phyloP scores from a whole-genome alignment of 2,113 vertebrate species.

The Pollachius pollachius region DNA sequence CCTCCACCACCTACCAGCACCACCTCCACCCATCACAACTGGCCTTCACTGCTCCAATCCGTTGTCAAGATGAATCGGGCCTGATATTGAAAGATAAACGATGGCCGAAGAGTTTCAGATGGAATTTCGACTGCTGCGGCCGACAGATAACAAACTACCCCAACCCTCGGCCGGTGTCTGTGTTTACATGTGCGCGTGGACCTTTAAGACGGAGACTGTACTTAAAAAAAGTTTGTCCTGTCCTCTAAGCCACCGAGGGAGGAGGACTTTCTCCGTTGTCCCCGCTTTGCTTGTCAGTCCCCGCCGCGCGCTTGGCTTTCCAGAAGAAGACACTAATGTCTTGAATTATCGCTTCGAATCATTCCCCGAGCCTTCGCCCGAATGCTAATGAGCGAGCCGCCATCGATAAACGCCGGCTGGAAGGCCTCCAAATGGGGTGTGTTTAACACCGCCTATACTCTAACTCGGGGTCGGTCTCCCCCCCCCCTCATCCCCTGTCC shows the following conservation, averaged over 20 bases:
- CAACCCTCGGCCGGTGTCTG: too few relatives aligned
- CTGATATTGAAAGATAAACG: constrained; percentile 49
- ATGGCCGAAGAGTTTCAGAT: constrained; percentile 37
- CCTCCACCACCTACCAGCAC: too few relatives aligned
- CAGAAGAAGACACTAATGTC: neutral
- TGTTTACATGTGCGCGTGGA: too few relatives aligned
- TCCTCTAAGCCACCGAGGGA: neutral
- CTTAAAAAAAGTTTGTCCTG: too few relatives aligned
- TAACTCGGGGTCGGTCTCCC: too few relatives aligned
- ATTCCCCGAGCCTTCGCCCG: too few relatives aligned
- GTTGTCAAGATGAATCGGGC: constrained; percentile 50
- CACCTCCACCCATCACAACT: constrained; percentile 8
- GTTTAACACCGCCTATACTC: neutral
- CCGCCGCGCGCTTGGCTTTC: too few relatives aligned
- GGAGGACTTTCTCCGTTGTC: too few relatives aligned
- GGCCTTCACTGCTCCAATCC: constrained; percentile 15
- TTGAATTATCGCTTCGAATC: neutral
- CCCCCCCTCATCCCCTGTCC: too few relatives aligned
- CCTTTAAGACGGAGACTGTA: too few relatives aligned
- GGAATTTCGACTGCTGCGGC: constrained; percentile 21
- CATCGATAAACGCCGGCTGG: neutral
- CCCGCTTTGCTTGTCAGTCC: too few relatives aligned
- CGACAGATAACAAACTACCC: too few relatives aligned
- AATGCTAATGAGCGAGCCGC: constrained; percentile 1
- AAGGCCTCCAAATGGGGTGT: neutral